Evolutionary conservation across 2,797 vertebrate genomes (phyloP).

Genomic region (Aplochiton taeniatus): DNA sequence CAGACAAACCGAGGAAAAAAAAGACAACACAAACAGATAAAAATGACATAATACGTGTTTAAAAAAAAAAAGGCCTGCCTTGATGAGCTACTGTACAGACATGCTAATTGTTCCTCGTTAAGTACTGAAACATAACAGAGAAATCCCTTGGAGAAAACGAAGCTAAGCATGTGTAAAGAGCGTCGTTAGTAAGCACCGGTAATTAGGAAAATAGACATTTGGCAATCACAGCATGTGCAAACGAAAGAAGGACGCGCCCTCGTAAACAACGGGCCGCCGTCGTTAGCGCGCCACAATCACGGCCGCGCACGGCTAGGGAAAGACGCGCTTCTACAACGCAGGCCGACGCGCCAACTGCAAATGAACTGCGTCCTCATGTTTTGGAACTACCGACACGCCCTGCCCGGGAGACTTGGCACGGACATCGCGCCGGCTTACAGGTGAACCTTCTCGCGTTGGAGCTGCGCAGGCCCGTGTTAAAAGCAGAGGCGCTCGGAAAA

Average conservation of each 20-base stretch:
- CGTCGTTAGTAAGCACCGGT: slow-evolving; percentile 73
- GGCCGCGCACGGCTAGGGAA: slow-evolving; percentile 72
- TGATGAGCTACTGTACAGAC: too few species aligned
- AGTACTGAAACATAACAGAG: too few species aligned
- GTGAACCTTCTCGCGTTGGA: too few species aligned
- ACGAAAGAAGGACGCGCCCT: slow-evolving; percentile 74
- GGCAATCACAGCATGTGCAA: slow-evolving; percentile 64
- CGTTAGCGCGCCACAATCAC: slow-evolving; percentile 78
- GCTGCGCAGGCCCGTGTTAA: too few species aligned
- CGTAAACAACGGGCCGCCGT: slow-evolving; percentile 77
- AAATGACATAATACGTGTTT: too few species aligned
- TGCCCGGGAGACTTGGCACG: slow-evolving; percentile 9
- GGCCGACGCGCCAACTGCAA: slow-evolving; percentile 56
- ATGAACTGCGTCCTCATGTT: slow-evolving; percentile 55
- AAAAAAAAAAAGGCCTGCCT: too few species aligned
- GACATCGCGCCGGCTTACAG: too few species aligned
- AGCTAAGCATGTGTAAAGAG: slow-evolving; percentile 64
- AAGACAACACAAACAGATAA: too few species aligned
- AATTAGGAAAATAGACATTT: slow-evolving; percentile 73
- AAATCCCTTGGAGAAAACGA: slow-evolving; percentile 30
- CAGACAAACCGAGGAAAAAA: too few species aligned
- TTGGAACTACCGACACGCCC: slow-evolving; percentile 19
- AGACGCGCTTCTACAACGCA: slow-evolving; percentile 66
- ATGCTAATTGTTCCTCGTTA: too few species aligned
- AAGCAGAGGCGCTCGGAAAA: too few species aligned